These are phyloP conservation scores for Mastacembelus armatus DNA, from an alignment of 2,797 vertebrate genomes.

Conservation along the genomic window DNA sequence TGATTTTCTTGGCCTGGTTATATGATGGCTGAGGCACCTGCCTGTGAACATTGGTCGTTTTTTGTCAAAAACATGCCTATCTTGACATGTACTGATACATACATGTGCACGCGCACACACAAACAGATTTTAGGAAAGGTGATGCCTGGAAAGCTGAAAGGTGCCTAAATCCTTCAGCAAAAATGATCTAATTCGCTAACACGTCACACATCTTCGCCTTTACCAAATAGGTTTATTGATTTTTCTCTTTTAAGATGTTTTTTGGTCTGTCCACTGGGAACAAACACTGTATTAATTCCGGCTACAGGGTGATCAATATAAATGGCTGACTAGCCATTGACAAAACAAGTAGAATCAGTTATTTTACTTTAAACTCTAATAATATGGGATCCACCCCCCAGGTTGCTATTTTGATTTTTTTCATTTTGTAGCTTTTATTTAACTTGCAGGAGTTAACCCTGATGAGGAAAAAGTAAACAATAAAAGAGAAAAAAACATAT, in stretches of 20 bases:
- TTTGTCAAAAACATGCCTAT: neutral
- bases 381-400: constrained; percentile 26
- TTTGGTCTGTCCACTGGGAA: constrained; percentile 34
- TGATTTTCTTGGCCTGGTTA: constrained; percentile 70
- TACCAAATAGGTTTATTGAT: constrained; percentile 67
- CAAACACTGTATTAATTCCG: constrained; percentile 63
- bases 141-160: constrained; percentile 6
- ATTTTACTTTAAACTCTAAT: constrained; percentile 27
- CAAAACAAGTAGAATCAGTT: constrained; percentile 53
- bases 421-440: constrained; percentile 8
- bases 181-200: constrained; percentile 58
- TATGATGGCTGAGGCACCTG: constrained; percentile 51
- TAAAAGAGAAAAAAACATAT: too few relatives aligned
- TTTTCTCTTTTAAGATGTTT: constrained; percentile 51
- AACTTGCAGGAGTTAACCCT: neutral
- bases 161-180: constrained; percentile 27
- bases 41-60: constrained; percentile 45
- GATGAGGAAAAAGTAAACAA: neutral
- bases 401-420: constrained; percentile 3
- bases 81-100: neutral
- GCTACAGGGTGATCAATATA: constrained; percentile 52
- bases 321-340: constrained; percentile 44
- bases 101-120: neutral
- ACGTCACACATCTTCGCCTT: constrained; percentile 45
- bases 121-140: neutral